Conservation (phyloP, 2,888 invertebrate species). For the Tholera decimalis region DNA sequence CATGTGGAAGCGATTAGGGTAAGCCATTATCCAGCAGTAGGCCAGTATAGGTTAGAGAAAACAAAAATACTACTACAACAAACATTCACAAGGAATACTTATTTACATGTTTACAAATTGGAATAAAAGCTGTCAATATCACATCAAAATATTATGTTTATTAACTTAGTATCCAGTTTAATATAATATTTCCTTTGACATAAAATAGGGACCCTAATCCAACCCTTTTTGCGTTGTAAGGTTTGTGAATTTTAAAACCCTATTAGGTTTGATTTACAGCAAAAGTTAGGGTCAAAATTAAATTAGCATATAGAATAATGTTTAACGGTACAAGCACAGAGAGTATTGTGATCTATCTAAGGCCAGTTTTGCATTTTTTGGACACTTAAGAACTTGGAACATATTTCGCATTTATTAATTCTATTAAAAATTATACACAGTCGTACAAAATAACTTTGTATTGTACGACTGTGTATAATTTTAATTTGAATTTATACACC, state of each 20-base stretch:
- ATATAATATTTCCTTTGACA: slow-evolving; percentile 19
- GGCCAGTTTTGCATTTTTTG: neutral
- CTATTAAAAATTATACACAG: too few relatives aligned
- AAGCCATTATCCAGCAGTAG: too few relatives aligned
- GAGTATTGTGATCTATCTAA: neutral
- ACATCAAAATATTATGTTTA: slow-evolving; percentile 13
- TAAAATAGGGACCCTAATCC: slow-evolving; percentile 19
- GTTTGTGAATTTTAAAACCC: slow-evolving; percentile 42
- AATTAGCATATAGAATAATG: slow-evolving; percentile 52
- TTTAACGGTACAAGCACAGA: neutral
- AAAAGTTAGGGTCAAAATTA: slow-evolving; percentile 55
- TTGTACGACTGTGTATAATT: too few relatives aligned
- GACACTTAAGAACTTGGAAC: neutral
- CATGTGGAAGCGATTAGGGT: too few relatives aligned
- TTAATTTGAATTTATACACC: too few relatives aligned
- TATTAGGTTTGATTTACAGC: slow-evolving; percentile 55
- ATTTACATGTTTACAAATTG: neutral
- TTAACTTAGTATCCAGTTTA: slow-evolving; percentile 32
- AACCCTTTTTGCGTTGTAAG: slow-evolving; percentile 25
- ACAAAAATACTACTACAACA: neutral
- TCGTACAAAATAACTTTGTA: too few relatives aligned
- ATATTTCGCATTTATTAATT: neutral
- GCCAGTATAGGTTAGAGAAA: too few relatives aligned
- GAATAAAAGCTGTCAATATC: neutral
- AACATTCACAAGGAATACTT: neutral